Evolutionary conservation across 2,888 invertebrate species (phyloP), one percentile per base, ranked within the genome.

Genomic region (Lycophotia porphyrea): DNA sequence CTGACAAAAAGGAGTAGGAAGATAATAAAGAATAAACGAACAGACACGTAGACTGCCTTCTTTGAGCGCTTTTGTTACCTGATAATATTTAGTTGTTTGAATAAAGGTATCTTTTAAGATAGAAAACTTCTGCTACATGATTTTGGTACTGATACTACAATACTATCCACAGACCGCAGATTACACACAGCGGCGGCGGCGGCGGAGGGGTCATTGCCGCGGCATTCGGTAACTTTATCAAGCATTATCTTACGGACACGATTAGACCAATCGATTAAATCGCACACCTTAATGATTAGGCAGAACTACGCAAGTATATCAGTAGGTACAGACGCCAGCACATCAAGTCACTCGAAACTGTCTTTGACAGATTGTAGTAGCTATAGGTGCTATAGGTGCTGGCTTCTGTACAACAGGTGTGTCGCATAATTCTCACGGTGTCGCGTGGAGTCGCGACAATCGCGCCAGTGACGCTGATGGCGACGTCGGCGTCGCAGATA

Each of bases 381-480:
- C n/a, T n/a, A n/a, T n/a, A n/a, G n/a, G n/a, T n/a, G n/a, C n/a
- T n/a, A n/a, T n/a, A n/a, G n/a, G n/a, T n/a, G n/a, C n/a, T n/a
- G n/a, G n/a, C n/a, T n/a, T n/a, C n/a, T n/a, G 27, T 52, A n/a
- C 31, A 27, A 9, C 18, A 15, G 5, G 31, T 39, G 65, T 27
- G 63, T 60, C 34, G 34, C 60, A 8, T 7, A 31, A 2, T 8
- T 18, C 47, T 24, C 36, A 18, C 34, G 27, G 39, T 39, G 44
- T 47, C 61, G 80, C 66, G 61, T 42, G 36, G 60, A 52, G 61
- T 24, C 61, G 63, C 36, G 13, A 49, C 69, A 31, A 47, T 64
- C 49, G 60, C 34, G n/a, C n/a, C n/a, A n/a, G n/a, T 39, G 13
- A 58, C 65, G 21, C 65, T 71, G 65, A 78, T 78, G 80, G 44